phyloP scores from a whole-genome alignment of 2,797 vertebrate genomes.

The Chelmon rostratus region DNA sequence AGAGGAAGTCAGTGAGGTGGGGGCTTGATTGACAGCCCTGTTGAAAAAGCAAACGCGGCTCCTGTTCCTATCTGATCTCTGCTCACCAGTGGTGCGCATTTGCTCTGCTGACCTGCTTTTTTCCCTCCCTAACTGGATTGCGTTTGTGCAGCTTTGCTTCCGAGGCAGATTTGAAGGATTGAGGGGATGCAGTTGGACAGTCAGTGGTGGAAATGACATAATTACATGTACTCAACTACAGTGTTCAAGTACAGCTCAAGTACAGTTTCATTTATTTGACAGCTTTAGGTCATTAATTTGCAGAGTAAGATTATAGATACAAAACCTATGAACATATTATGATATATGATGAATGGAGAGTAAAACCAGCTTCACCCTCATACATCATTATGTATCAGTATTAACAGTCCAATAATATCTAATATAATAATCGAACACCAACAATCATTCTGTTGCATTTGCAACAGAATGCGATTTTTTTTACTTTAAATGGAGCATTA shows the following conservation, averaged over 20 bases:
- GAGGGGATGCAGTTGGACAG: background rate
- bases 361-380: too few species aligned
- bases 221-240: background rate
- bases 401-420: too few species aligned
- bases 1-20: slow-evolving; percentile 63
- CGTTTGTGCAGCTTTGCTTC: slow-evolving; percentile 40
- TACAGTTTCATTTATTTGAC: background rate
- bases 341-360: background rate
- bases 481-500: too few species aligned
- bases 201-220: background rate
- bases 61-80: slow-evolving; percentile 62
- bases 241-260: background rate
- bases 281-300: background rate
- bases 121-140: slow-evolving; percentile 37
- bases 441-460: too few species aligned
- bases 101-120: slow-evolving; percentile 71
- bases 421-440: too few species aligned
- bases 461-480: too few species aligned
- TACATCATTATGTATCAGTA: too few species aligned
- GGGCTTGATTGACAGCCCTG: slow-evolving; percentile 72
- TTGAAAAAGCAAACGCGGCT: slow-evolving; percentile 57
- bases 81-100: slow-evolving; percentile 44
- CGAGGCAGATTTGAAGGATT: slow-evolving; percentile 4
- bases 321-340: background rate
- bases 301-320: background rate